A percentile compares a stretch with the other conserved stretches of the same genome.
Evolutionary conservation across 2,113 vertebrate genomes (phyloP).

Genomic region (Peucedramus taeniatus): DNA sequence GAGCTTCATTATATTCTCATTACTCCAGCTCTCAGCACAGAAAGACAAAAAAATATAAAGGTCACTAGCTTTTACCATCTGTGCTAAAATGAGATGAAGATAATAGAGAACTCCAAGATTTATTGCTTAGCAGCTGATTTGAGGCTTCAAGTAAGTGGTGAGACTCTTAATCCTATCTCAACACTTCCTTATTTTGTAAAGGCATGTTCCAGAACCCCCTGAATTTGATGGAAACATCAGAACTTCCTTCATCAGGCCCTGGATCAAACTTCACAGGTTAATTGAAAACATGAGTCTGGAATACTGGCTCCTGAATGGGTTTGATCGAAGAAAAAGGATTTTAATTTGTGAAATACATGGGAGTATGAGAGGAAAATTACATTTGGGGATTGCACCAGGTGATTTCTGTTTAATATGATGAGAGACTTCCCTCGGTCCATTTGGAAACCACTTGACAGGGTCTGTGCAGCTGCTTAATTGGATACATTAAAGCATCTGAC

Average conservation of each 20-base stretch:
- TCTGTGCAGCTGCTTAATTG: neutral
- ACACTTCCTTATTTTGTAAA: neutral
- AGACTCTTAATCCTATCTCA: neutral
- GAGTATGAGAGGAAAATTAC: neutral
- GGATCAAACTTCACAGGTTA: neutral
- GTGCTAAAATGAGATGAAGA: constrained; percentile 40
- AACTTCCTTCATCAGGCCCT: neutral
- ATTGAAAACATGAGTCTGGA: neutral
- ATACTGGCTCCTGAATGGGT: neutral
- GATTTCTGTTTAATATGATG: neutral
- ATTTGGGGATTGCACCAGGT: neutral
- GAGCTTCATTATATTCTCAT: constrained; percentile 22
- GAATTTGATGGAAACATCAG: neutral
- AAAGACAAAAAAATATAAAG: constrained; percentile 45
- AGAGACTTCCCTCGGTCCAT: neutral
- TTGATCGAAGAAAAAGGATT: neutral
- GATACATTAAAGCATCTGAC: neutral
- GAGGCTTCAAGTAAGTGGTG: neutral
- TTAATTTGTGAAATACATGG: neutral
- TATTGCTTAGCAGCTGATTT: constrained; percentile 44
- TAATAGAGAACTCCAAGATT: constrained; percentile 40
- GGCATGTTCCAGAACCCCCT: neutral
- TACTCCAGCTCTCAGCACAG: constrained; percentile 19
- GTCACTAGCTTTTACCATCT: constrained; percentile 33
- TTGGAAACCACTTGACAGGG: neutral